Evolutionary conservation across 2,888 invertebrate genomes (phyloP).

Genomic region (Orchesella flavescens): DNA sequence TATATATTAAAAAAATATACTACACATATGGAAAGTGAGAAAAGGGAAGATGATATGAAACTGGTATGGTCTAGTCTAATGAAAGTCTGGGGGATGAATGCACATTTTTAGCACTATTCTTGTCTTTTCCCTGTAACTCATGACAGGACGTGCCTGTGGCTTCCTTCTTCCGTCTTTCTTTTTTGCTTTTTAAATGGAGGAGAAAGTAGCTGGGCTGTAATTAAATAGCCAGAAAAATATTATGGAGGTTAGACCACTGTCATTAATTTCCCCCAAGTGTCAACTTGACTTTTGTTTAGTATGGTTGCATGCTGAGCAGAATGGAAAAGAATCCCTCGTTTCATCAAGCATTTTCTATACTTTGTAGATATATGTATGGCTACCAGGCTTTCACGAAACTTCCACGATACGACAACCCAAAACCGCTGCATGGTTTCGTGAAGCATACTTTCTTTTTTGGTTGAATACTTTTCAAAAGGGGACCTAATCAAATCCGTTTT

Average conservation of each 20-base stretch:
- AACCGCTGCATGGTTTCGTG: background rate
- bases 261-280: slow-evolving; percentile 70
- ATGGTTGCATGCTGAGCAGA: slow-evolving; percentile 55
- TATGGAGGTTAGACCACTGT: slow-evolving; percentile 65
- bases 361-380: too few species aligned
- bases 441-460: background rate
- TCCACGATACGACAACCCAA: background rate
- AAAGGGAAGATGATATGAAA: slow-evolving; percentile 6
- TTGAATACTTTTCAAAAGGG: background rate
- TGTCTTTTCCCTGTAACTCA: slow-evolving; percentile 28
- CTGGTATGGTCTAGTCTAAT: background rate
- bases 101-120: background rate
- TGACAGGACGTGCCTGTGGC: slow-evolving; percentile 52
- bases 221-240: slow-evolving; percentile 65
- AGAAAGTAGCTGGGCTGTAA: slow-evolving; percentile 65
- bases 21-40: too few species aligned
- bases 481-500: slow-evolving; percentile 2
- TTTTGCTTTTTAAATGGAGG: slow-evolving; percentile 55
- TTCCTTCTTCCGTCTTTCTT: slow-evolving; percentile 44
- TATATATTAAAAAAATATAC: too few species aligned
- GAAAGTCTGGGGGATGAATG: slow-evolving; percentile 12
- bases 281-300: slow-evolving; percentile 68
- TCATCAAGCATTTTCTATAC: slow-evolving; percentile 1
- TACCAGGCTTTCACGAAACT: too few species aligned
- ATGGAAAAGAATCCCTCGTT: slow-evolving; percentile 19